A percentile compares a stretch with the other conserved stretches of the same genome.
phyloP scores from a whole-genome alignment of 2,888 invertebrate genomes.

The Pasiphila rectangulata region DNA sequence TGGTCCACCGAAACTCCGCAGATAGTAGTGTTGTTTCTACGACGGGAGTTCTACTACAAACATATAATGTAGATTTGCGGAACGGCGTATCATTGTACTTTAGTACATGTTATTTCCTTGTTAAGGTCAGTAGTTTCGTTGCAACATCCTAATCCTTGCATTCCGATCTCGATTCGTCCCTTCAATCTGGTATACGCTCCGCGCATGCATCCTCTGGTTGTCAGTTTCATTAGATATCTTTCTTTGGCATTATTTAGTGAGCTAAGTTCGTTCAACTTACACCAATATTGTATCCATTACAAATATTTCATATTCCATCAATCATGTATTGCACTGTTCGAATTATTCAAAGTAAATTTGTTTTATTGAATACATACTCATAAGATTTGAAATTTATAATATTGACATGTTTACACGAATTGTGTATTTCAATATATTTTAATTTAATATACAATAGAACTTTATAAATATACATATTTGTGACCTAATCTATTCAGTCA shows the following conservation, averaged over 20 bases:
- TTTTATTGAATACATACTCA: conserved; percentile 14
- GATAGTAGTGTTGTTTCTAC: conserved; percentile 60
- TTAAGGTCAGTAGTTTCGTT: conserved; percentile 47
- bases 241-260: conserved; percentile 80
- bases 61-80: conserved; percentile 52
- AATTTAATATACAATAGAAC: conserved; percentile 47
- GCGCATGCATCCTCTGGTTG: conserved; percentile 53
- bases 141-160: conserved; percentile 53
- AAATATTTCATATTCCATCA: conserved; percentile 42
- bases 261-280: conserved; percentile 62
- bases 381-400: conserved; percentile 27
- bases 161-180: conserved; percentile 53
- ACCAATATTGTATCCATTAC: conserved; percentile 39
- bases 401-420: conserved; percentile 39
- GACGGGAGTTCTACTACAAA: conserved; percentile 57
- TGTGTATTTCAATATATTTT: conserved; percentile 61
- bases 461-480: conserved; percentile 60
- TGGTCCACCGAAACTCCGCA: conserved; percentile 59
- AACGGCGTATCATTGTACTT: conserved; percentile 37
- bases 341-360: conserved; percentile 41
- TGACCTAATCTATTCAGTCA: conserved; percentile 79
- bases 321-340: conserved; percentile 63
- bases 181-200: conserved; percentile 52
- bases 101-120: conserved; percentile 37
- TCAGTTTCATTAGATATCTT: conserved; percentile 57